These are phyloP conservation scores for Loris lydekkerianus DNA, from an alignment of 2,797 vertebrate genomes.

Conservation along the genomic window DNA sequence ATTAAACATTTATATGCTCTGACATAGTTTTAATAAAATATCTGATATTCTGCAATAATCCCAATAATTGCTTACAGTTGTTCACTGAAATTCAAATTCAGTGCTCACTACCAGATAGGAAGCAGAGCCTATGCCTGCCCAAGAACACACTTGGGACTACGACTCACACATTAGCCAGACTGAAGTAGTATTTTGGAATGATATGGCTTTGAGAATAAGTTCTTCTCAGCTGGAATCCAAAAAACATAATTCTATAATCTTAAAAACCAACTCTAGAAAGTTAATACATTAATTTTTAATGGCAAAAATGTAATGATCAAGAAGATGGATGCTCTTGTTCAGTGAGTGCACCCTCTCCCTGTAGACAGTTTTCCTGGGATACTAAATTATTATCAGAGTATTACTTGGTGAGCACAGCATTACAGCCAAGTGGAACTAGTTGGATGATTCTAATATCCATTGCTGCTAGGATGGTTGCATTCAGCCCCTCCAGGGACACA, in stretches of 20 bases:
- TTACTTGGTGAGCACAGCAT: background rate
- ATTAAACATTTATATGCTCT: slow-evolving; percentile 59
- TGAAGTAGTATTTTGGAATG: slow-evolving; percentile 45
- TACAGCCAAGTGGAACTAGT: background rate
- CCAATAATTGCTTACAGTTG: background rate
- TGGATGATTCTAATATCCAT: rapidly evolving
- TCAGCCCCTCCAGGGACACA: background rate
- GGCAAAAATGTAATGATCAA: slow-evolving; percentile 55
- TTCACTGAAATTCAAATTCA: slow-evolving; percentile 18
- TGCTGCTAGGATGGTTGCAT: background rate
- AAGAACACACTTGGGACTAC: background rate
- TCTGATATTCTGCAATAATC: background rate
- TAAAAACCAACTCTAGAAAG: slow-evolving; percentile 49
- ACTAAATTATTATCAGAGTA: background rate
- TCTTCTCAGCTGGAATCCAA: slow-evolving; percentile 53
- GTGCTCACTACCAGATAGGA: background rate
- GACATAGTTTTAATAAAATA: background rate
- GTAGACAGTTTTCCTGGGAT: background rate
- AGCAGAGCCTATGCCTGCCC: background rate
- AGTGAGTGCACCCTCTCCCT: background rate
- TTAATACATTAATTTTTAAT: slow-evolving; percentile 64
- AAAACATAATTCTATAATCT: background rate
- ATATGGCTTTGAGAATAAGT: slow-evolving; percentile 17
- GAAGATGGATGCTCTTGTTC: background rate
- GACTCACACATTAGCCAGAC: background rate